Evolutionary conservation across 1,140 invertebrate species (phyloP).

Genomic region (Brachionus rotundiformis): DNA sequence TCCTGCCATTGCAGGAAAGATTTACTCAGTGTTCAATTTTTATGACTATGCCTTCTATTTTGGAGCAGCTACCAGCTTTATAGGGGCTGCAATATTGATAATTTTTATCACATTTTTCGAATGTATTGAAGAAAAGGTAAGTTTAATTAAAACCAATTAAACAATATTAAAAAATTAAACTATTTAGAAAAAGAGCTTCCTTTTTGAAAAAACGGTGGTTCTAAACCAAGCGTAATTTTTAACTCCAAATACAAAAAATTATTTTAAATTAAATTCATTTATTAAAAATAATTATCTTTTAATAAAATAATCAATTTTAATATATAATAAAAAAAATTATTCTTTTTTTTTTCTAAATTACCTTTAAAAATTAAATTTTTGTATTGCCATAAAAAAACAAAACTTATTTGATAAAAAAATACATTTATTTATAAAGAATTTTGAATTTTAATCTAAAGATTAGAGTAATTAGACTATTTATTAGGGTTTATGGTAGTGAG

Average conservation of each 20-base stretch:
- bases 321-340: too few species aligned
- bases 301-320: too few species aligned
- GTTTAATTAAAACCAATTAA: background rate
- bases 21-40: background rate
- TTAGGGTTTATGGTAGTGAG: slow-evolving; percentile 56
- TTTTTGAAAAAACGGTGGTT: background rate
- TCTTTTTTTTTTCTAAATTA: too few species aligned
- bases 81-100: slow-evolving; percentile 23
- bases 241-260: background rate
- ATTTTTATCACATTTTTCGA: slow-evolving; percentile 1
- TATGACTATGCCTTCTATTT: slow-evolving; percentile 43
- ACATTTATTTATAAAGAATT: background rate
- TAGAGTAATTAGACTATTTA: background rate
- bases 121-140: background rate
- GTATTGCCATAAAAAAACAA: too few species aligned
- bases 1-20: slow-evolving; percentile 21
- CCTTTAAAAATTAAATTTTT: background rate
- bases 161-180: background rate
- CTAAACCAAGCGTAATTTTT: background rate
- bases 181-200: background rate
- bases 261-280: too few species aligned
- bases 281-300: too few species aligned
- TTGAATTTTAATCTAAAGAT: background rate
- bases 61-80: background rate
- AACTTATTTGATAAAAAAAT: background rate